These are phyloP conservation scores for Cephonodes hylas DNA, from an alignment of 2,888 invertebrate genomes.

Conservation along the genomic window DNA sequence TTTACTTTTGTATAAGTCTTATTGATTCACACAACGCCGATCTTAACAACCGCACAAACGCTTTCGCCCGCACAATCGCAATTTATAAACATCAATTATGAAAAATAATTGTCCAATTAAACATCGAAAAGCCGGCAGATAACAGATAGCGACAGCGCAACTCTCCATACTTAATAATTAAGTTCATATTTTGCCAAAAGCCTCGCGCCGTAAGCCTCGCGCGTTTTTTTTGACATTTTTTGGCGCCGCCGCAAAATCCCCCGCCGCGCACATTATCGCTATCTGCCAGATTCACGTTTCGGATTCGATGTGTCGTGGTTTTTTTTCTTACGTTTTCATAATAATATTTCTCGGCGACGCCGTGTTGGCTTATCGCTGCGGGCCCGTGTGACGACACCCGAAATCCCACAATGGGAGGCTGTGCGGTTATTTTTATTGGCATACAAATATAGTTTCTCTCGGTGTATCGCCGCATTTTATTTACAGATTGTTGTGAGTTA, in stretches of 20 bases:
- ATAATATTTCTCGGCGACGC: conserved; percentile 40
- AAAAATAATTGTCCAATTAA: conserved; percentile 9
- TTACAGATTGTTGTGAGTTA: neutral
- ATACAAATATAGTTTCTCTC: neutral
- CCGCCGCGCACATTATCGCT: conserved; percentile 50
- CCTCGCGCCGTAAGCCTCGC: conserved; percentile 20
- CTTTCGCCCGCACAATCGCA: neutral
- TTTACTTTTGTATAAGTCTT: no score
- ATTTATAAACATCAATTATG: conserved; percentile 9
- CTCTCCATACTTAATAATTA: conserved; percentile 11
- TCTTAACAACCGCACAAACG: neutral
- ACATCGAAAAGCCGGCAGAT: neutral
- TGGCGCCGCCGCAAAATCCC: conserved; percentile 49
- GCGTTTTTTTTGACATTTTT: conserved; percentile 57
- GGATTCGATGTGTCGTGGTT: conserved; percentile 17
- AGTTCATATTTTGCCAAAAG: conserved; percentile 38
- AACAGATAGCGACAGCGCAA: neutral
- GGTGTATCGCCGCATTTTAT: neutral
- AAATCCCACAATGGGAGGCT: neutral
- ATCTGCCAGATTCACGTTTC: conserved; percentile 50
- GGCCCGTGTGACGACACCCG: neutral
- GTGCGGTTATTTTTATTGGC: neutral
- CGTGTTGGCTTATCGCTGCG: neutral
- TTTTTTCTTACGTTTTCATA: conserved; percentile 36
- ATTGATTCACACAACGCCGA: no score